phyloP scores from a whole-genome alignment of 2,888 invertebrate species.

The Nasonia oneida region DNA sequence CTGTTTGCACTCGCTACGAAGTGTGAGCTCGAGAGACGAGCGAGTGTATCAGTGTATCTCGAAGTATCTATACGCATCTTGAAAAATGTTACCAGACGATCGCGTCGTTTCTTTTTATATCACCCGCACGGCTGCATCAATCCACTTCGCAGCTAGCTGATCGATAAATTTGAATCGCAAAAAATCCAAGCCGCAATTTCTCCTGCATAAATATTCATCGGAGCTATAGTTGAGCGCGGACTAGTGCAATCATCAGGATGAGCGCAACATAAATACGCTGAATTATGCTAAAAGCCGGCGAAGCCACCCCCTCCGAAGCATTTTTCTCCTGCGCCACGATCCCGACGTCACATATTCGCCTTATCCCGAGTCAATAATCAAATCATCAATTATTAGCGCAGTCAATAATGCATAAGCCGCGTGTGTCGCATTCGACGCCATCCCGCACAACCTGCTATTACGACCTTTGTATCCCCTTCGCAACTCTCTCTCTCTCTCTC shows the following conservation, averaged over 20 bases:
- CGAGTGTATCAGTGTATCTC: neutral
- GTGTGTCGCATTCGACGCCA: neutral
- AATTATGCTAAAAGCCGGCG: neutral
- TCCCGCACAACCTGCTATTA: neutral
- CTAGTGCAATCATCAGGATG: neutral
- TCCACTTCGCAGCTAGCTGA: neutral
- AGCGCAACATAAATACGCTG: neutral
- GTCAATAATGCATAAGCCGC: constrained; percentile 28
- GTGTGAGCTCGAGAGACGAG: neutral
- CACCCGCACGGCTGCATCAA: neutral
- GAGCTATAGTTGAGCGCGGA: neutral
- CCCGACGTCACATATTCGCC: neutral
- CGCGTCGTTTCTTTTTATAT: neutral
- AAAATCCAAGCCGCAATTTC: neutral
- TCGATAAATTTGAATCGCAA: constrained; percentile 9
- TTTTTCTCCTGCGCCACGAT: too few species aligned
- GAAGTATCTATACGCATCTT: neutral
- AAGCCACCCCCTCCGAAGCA: neutral
- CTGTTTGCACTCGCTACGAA: neutral
- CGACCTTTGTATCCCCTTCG: neutral
- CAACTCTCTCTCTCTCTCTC: neutral
- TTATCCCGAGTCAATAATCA: constrained; percentile 17
- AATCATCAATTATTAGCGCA: constrained; percentile 27
- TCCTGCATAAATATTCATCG: neutral
- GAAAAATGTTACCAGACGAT: too few species aligned